Conservation (phyloP, 2,888 invertebrate species). For the Helleia helle region DNA sequence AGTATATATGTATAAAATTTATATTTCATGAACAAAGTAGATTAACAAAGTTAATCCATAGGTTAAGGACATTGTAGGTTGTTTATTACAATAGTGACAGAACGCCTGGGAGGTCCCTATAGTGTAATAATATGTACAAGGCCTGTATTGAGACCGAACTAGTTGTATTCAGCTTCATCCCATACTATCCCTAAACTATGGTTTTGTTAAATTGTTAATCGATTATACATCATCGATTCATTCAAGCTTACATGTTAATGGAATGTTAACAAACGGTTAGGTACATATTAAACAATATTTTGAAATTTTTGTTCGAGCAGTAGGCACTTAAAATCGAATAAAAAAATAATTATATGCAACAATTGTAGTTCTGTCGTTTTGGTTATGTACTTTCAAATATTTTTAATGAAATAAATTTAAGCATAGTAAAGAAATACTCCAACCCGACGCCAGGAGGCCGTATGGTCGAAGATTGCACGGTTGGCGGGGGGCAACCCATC, state of each 20-base stretch:
- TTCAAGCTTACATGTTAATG: slow-evolving; percentile 1
- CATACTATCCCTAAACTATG: background rate
- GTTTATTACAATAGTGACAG: background rate
- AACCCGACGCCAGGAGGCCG: no score
- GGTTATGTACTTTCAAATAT: no score
- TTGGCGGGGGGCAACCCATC: no score
- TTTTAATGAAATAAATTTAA: no score
- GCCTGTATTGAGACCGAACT: background rate
- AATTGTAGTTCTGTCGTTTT: no score
- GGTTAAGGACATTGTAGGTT: background rate
- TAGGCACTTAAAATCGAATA: no score
- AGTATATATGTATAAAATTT: slow-evolving; percentile 3
- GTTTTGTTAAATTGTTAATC: background rate
- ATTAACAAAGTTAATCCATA: slow-evolving; percentile 3
- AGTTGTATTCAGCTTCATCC: background rate
- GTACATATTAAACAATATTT: background rate
- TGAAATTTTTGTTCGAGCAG: background rate
- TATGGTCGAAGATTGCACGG: no score
- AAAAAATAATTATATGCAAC: no score
- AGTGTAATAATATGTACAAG: background rate
- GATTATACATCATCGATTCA: background rate
- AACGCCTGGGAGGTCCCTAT: background rate
- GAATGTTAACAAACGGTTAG: slow-evolving; percentile 3
- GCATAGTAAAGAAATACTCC: no score
- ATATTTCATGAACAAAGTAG: slow-evolving; percentile 8